Evolutionary conservation across 23 tunicate species (phyloP).

Genomic region (Trididemnum miniatum): DNA sequence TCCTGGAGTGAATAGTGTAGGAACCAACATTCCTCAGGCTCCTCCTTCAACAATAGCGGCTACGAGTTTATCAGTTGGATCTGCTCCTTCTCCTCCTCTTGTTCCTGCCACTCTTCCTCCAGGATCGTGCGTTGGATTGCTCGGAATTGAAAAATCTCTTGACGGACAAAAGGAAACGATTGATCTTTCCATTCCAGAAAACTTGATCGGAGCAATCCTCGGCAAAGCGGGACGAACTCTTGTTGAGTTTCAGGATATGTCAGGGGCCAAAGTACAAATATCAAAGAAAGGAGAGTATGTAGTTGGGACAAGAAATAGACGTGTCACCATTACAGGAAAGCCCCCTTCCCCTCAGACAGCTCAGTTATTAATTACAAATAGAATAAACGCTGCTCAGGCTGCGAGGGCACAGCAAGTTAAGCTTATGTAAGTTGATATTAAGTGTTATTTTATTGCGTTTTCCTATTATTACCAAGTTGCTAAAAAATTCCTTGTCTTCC

Average conservation of each 20-base stretch:
- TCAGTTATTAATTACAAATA: constrained; percentile 75
- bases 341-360: constrained; percentile 83
- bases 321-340: constrained; percentile 84
- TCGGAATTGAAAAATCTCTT: constrained; percentile 73
- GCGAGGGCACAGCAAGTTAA: constrained; percentile 93
- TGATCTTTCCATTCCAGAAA: constrained; percentile 85
- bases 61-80: constrained; percentile 42
- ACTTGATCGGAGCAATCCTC: constrained; percentile 82
- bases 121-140: constrained; percentile 42
- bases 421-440: constrained; percentile 38
- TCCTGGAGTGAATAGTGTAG: constrained; percentile 17
- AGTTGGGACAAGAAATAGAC: constrained; percentile 87
- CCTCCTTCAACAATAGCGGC: constrained; percentile 45
- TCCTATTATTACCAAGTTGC: background rate
- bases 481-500: constrained; percentile 17
- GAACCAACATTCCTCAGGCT: constrained; percentile 19
- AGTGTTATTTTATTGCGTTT: background rate
- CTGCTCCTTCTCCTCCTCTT: constrained; percentile 52
- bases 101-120: background rate
- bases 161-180: constrained; percentile 90
- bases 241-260: constrained; percentile 85
- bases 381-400: constrained; percentile 69
- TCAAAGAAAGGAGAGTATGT: constrained; percentile 94
- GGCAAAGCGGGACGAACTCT: constrained; percentile 93
- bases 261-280: constrained; percentile 90